Conservation (phyloP, 2,797 vertebrate genomes). For the Notolabrus celidotus region DNA sequence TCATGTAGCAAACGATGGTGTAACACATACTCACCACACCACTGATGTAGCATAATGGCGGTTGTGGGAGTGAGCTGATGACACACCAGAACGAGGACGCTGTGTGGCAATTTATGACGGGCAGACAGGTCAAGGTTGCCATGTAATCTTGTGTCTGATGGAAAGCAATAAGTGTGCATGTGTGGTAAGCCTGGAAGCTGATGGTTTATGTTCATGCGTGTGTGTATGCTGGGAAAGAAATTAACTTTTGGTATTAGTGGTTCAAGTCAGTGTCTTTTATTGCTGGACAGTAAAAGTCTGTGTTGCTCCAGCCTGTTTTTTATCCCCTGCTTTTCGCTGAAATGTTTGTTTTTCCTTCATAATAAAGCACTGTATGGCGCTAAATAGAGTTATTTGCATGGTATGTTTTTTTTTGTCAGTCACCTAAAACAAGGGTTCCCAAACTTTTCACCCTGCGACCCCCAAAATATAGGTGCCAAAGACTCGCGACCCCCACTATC, state of each 20-base stretch:
- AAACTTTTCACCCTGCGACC: too few relatives aligned
- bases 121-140: slow-evolving; percentile 77
- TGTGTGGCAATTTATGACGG: slow-evolving; percentile 68
- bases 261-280: slow-evolving; percentile 3
- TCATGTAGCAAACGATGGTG: background rate
- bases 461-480: too few relatives aligned
- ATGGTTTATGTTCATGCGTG: background rate
- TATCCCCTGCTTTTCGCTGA: too few relatives aligned
- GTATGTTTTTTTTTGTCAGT: too few relatives aligned
- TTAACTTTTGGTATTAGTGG: background rate
- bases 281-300: background rate
- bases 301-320: too few relatives aligned
- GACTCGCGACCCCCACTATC: too few relatives aligned
- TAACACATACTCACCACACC: slow-evolving; percentile 30
- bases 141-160: slow-evolving; percentile 66
- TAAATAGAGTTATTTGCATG: too few relatives aligned
- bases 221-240: background rate
- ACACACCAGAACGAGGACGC: slow-evolving; percentile 57
- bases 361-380: too few relatives aligned
- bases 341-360: too few relatives aligned
- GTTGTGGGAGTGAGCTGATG: slow-evolving; percentile 52
- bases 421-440: too few relatives aligned
- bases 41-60: slow-evolving; percentile 47
- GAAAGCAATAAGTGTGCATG: slow-evolving; percentile 48
- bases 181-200: slow-evolving; percentile 14